These are phyloP conservation scores for Diaperis boleti DNA, from an alignment of 2,888 invertebrate species.

Conservation along the genomic window DNA sequence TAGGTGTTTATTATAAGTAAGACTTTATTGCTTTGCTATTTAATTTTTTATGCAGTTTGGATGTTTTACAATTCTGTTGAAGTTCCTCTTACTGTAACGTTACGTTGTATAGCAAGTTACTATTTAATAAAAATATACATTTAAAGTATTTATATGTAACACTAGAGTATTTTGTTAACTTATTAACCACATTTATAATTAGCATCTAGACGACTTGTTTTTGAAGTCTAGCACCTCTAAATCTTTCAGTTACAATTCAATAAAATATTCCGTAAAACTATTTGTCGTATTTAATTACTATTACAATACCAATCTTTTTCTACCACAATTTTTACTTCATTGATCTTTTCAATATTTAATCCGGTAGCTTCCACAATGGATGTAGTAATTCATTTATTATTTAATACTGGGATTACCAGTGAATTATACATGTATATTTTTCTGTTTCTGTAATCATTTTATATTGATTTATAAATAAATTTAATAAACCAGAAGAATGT, in stretches of 20 bases:
- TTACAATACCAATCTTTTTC: no score
- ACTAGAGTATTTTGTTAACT: conserved; percentile 8
- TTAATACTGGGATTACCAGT: no score
- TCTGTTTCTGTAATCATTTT: no score
- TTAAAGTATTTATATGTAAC: conserved; percentile 14
- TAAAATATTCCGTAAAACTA: neutral
- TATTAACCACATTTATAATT: conserved; percentile 13
- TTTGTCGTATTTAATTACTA: no score
- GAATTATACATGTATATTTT: no score
- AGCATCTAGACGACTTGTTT: neutral
- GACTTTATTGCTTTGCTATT: conserved; percentile 1
- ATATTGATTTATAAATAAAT: no score
- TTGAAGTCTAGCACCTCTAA: neutral
- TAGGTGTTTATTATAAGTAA: neutral
- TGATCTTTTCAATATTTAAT: no score
- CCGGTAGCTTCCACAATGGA: no score
- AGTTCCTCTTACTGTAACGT: conserved; percentile 3
- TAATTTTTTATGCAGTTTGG: conserved; percentile 8
- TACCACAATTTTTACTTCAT: no score
- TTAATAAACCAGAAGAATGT: no score
- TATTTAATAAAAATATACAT: conserved; percentile 20
- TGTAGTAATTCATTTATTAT: no score
- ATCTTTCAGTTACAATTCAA: neutral
- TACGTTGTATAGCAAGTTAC: conserved; percentile 18
- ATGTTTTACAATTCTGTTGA: conserved; percentile 17